Conservation (phyloP, 2,797 vertebrate genomes). For the Artibeus jamaicensis region DNA sequence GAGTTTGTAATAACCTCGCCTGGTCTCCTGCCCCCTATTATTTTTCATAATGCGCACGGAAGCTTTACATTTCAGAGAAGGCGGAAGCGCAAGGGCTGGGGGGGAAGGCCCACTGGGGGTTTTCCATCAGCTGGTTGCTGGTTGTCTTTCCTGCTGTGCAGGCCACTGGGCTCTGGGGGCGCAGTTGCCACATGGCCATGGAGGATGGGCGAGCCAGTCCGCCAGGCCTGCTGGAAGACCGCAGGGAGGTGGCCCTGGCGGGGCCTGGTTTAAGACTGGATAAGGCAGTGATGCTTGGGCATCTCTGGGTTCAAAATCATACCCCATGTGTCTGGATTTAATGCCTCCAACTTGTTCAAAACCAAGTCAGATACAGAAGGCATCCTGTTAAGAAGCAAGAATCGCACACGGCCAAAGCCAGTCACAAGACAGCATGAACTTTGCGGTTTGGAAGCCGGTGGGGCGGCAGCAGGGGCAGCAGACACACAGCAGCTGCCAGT, state of each 20-base stretch:
- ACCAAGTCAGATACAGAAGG: background rate
- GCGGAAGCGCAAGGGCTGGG: background rate
- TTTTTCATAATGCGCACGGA: constrained; percentile 74
- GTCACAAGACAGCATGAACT: too few species aligned
- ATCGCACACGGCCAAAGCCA: background rate
- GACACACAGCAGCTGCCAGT: background rate
- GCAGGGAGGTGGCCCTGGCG: constrained; percentile 23
- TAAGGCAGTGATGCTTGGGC: background rate
- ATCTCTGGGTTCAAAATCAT: background rate
- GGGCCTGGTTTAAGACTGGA: background rate
- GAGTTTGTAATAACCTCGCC: constrained; percentile 73
- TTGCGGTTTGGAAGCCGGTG: background rate
- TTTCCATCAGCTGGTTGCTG: background rate
- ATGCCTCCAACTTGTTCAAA: constrained; percentile 29
- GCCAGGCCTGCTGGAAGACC: background rate
- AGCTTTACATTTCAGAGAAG: constrained; percentile 66
- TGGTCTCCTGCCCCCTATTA: constrained; percentile 71
- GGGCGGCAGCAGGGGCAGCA: fast-evolving
- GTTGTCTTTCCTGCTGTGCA: background rate
- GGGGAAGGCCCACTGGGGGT: background rate
- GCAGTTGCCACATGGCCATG: constrained; percentile 64
- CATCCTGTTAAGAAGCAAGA: background rate
- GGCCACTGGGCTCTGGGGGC: constrained; percentile 65
- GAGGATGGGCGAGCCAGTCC: constrained; percentile 34
- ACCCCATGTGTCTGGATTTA: background rate